phyloP scores from a whole-genome alignment of 2,113 vertebrate species.

The Oncorhynchus tshawytscha region DNA sequence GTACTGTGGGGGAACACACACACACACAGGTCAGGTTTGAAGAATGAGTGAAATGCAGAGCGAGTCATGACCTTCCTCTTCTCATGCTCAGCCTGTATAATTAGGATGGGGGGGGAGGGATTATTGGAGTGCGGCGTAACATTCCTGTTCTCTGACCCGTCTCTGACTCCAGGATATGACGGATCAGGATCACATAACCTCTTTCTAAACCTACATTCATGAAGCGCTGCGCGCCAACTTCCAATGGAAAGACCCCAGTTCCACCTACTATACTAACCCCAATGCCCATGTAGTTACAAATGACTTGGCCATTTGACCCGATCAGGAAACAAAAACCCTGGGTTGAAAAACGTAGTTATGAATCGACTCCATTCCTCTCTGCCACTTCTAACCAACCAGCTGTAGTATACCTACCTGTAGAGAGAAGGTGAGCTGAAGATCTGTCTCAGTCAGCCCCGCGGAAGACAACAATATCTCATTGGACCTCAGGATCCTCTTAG shows the following conservation, averaged over 20 bases:
- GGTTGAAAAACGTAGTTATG: too few relatives aligned
- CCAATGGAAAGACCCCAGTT: too few relatives aligned
- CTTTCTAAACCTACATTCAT: too few relatives aligned
- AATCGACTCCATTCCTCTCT: too few relatives aligned
- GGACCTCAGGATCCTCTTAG: slow-evolving; percentile 89
- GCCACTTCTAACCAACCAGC: too few relatives aligned
- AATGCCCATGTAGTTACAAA: too few relatives aligned
- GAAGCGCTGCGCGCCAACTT: too few relatives aligned
- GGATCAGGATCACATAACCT: background rate
- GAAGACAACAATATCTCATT: slow-evolving; percentile 88
- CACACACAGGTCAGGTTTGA: background rate
- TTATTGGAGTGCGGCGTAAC: slow-evolving; percentile 6
- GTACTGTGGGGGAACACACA: slow-evolving; percentile 69
- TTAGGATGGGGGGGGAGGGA: slow-evolving; percentile 5
- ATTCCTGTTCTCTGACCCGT: slow-evolving; percentile 14
- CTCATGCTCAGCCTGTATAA: slow-evolving; percentile 7
- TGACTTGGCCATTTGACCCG: too few relatives aligned
- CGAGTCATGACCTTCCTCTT: background rate
- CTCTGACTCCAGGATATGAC: slow-evolving; percentile 16
- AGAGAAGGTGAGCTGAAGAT: slow-evolving; percentile 89
- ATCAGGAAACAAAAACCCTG: too few relatives aligned
- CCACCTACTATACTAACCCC: too few relatives aligned
- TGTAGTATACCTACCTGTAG: slow-evolving; percentile 72
- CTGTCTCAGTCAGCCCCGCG: slow-evolving; percentile 84
- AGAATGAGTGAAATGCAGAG: too few relatives aligned